Evolutionary conservation across 2,113 vertebrate genomes (phyloP).

Genomic region (Ranitomeya imitator): DNA sequence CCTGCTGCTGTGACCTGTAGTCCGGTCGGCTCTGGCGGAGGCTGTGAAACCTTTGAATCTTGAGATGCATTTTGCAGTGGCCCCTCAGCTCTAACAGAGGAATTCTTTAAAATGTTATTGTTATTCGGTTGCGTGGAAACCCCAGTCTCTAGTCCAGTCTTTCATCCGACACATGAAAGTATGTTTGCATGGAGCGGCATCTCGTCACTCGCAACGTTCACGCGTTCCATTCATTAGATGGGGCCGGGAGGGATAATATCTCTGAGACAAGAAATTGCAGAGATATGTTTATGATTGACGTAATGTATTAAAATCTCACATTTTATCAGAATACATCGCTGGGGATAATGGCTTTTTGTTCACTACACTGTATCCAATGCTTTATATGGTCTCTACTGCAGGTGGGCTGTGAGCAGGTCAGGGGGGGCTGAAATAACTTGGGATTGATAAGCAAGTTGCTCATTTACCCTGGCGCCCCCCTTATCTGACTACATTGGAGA

Average conservation of each 20-base stretch:
- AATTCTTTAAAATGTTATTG: slow-evolving; percentile 50
- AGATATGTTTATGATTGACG: slow-evolving; percentile 13
- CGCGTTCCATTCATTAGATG: neutral
- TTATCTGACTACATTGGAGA: no score
- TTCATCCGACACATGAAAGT: slow-evolving; percentile 33
- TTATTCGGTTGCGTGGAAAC: slow-evolving; percentile 24
- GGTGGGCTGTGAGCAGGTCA: no score
- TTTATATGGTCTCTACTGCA: no score
- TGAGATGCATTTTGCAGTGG: slow-evolving; percentile 33
- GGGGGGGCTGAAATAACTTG: no score
- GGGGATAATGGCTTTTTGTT: neutral
- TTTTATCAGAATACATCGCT: no score
- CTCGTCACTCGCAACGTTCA: slow-evolving; percentile 26
- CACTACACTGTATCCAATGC: neutral
- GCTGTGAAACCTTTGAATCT: no score
- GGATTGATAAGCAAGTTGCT: no score
- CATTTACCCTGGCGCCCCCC: no score
- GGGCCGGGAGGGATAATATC: neutral
- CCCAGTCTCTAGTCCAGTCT: slow-evolving; percentile 18
- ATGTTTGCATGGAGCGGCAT: slow-evolving; percentile 36
- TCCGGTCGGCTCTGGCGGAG: no score
- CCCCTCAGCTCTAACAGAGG: slow-evolving; percentile 21
- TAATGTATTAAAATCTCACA: slow-evolving; percentile 28
- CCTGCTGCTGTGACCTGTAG: no score
- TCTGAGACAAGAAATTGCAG: neutral